Evolutionary conservation across 2,113 vertebrate species (phyloP).

Genomic region (Ploceus nigricollis): DNA sequence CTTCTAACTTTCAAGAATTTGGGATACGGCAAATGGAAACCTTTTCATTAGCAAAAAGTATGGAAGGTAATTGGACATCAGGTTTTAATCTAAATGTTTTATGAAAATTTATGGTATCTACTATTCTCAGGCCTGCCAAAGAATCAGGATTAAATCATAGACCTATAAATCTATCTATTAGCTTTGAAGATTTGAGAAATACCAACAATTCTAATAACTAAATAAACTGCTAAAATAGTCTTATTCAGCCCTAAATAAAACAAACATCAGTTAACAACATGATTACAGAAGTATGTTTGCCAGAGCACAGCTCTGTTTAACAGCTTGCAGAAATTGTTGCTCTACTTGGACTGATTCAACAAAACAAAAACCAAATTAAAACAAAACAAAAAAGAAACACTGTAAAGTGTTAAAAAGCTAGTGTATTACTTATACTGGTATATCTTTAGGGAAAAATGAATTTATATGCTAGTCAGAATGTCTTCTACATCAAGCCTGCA

Average conservation of each 20-base stretch:
- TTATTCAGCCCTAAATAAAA: not conserved
- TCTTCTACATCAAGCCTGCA: not conserved
- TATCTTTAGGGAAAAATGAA: not conserved
- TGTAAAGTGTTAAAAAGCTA: not conserved
- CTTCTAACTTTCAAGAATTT: not conserved
- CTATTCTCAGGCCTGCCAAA: not conserved
- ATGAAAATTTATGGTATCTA: not conserved
- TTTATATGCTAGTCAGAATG: not conserved
- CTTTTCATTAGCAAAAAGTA: not conserved
- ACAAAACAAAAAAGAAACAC: not conserved
- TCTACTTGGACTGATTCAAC: not conserved
- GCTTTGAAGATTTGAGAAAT: not conserved
- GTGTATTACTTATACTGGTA: not conserved
- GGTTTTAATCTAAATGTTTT: not conserved
- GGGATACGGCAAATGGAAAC: not conserved
- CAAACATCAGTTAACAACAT: not conserved
- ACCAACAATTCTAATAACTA: not conserved
- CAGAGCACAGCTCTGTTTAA: not conserved
- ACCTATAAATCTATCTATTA: not conserved
- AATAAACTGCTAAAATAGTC: not conserved
- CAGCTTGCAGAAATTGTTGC: not conserved
- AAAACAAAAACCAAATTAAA: not conserved
- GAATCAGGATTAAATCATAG: not conserved
- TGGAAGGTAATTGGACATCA: not conserved
- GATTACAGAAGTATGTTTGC: not conserved